A percentile compares a stretch with the other conserved stretches of the same genome.
phyloP scores from a whole-genome alignment of 2,797 vertebrate species.

The Mus caroli region DNA sequence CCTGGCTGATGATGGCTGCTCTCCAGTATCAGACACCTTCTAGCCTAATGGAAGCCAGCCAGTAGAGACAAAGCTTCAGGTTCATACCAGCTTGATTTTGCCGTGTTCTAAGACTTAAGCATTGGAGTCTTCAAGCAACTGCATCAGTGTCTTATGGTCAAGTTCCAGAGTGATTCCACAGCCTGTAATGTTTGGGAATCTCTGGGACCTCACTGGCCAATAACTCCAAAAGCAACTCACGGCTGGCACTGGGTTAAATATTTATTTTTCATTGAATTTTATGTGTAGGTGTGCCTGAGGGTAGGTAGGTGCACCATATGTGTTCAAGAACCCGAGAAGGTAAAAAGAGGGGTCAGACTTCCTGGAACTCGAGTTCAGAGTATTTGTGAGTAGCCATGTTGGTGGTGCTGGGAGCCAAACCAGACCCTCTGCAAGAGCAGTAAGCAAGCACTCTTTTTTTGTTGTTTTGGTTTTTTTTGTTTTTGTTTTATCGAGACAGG shows the following conservation, averaged over 20 bases:
- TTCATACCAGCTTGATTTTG: neutral
- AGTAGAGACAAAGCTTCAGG: neutral
- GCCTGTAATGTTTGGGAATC: neutral
- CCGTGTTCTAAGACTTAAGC: neutral
- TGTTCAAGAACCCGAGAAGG: neutral
- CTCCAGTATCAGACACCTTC: neutral
- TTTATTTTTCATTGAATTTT: neutral
- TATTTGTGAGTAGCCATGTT: neutral
- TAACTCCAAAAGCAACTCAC: neutral
- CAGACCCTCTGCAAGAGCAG: neutral
- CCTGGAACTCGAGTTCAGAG: neutral
- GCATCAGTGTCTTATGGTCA: neutral
- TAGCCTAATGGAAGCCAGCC: neutral
- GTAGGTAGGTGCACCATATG: neutral
- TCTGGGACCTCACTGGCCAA: neutral
- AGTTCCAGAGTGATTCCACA: neutral
- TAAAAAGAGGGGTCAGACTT: neutral
- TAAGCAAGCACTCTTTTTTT: too few species aligned
- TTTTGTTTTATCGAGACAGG: too few species aligned
- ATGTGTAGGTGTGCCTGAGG: neutral
- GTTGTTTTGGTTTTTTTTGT: too few species aligned
- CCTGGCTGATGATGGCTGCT: too few species aligned
- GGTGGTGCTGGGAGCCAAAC: neutral
- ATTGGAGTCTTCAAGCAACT: neutral
- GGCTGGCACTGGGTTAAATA: neutral